These are phyloP conservation scores for Steinernema carpocapsae DNA, from an alignment of 2,888 invertebrate genomes.

Conservation along the genomic window DNA sequence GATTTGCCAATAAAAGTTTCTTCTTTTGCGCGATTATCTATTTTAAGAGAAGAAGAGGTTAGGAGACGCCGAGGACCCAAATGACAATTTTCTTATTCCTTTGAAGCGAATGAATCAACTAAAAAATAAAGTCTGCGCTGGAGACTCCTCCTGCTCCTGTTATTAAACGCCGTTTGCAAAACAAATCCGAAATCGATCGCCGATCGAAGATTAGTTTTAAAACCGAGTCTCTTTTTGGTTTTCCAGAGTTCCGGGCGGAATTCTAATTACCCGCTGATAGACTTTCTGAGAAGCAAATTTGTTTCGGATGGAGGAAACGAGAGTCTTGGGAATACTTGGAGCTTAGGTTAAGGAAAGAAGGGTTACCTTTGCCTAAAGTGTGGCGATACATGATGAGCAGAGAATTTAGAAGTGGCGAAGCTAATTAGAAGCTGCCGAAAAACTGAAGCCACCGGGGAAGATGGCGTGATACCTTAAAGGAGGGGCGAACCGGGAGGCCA, in stretches of 20 bases:
- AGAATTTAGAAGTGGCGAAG: not conserved
- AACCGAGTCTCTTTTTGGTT: not conserved
- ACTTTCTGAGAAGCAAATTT: not conserved
- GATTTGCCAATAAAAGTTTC: conserved; percentile 18
- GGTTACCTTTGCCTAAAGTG: conserved; percentile 22
- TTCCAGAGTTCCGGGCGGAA: not conserved
- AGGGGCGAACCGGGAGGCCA: not conserved
- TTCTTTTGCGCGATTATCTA: not conserved
- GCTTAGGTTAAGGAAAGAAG: not conserved
- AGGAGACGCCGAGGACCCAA: too few relatives aligned
- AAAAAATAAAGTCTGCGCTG: too few relatives aligned
- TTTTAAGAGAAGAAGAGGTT: too few relatives aligned
- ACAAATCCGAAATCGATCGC: too few relatives aligned
- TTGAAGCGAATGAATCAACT: too few relatives aligned
- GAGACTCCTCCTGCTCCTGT: too few relatives aligned
- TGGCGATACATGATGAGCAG: conserved; percentile 22
- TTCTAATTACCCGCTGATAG: conserved; percentile 12
- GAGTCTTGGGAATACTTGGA: not conserved
- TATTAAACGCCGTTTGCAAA: too few relatives aligned
- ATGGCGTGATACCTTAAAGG: not conserved
- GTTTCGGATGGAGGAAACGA: not conserved
- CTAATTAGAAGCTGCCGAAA: not conserved
- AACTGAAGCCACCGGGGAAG: not conserved
- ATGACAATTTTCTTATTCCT: too few relatives aligned
- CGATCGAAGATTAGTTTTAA: too few relatives aligned